Evolutionary conservation across 2,797 vertebrate genomes (phyloP), one percentile per base, ranked within the genome.

Genomic region (Amazona ochrocephala): DNA sequence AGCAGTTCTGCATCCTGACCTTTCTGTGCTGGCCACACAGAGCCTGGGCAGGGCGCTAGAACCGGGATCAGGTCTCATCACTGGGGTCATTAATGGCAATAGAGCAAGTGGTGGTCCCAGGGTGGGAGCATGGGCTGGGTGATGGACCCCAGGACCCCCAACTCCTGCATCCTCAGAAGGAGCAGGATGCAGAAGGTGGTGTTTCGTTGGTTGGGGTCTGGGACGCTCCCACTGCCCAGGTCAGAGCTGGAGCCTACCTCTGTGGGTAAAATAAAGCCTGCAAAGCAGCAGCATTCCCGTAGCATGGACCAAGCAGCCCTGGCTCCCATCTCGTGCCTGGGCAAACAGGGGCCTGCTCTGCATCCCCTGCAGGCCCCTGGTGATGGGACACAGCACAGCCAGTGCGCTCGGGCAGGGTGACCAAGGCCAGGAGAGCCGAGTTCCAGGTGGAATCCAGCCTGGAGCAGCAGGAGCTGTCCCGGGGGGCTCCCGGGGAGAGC

Each of bases 141-240:
- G 14, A 39, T 27, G 13, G 74, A 10, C 15, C 30, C 42, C 42
- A 1, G 9, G 21, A 2, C 14, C 5, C 12, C 54, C 68, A 1
- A 0, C n/a, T 37, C 18, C 56, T 0, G 1, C n/a, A 7, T n/a
- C n/a, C 72, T 16, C 47, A 3, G 1, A 27, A 62, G 5, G 20
- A 6, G 13, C 0, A 23, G 80, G 77, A 11, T 19, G 53, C 39
- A 1, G 17, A 22, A 7, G 54, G 68, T 34, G 39, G 11, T 10
- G 18, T 15, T n/a, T 3, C 19, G 53, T 6, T 3, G 75, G n/a
- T 6, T 3, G 11, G 30, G 10, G 34, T 4, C 37, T 10, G 61
- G 92, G 71, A 13, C 2, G 1, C 12, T 68, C 74, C 2, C 3
- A 50, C 42, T 8, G 50, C 68, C 29, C 2, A 0, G 14, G 14